Percentiles rank a stretch among this genome's conserved stretches.
Conservation (phyloP, 2,113 vertebrate genomes). For the Nycticebus coucang region DNA sequence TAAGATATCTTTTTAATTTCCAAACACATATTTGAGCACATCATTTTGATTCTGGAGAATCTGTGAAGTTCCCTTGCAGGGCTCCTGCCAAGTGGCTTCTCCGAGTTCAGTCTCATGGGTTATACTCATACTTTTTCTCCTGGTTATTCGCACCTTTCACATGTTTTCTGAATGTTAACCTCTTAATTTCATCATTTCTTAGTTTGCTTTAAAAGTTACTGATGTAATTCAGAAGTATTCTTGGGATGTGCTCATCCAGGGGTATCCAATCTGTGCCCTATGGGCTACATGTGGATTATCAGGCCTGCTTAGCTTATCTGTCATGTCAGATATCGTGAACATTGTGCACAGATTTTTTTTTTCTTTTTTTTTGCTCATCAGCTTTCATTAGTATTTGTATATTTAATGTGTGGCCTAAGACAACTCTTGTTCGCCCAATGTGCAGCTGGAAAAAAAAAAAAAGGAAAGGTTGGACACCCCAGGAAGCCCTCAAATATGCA, state of each 20-base stretch:
- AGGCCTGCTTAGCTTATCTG: too few species aligned
- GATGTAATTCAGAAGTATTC: neutral
- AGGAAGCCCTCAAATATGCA: neutral
- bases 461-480: too few species aligned
- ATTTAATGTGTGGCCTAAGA: too few species aligned
- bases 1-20: constrained; percentile 18
- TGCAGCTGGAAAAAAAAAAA: too few species aligned
- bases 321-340: too few species aligned
- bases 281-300: too few species aligned
- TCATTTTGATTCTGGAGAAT: neutral
- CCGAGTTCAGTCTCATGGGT: neutral
- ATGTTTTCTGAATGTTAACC: neutral
- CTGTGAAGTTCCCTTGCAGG: fast-evolving
- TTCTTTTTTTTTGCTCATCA: too few species aligned
- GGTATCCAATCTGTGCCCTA: too few species aligned
- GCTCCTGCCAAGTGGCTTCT: neutral
- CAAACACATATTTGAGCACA: neutral
- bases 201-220: neutral
- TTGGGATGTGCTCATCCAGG: neutral
- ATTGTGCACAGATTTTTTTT: too few species aligned
- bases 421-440: too few species aligned
- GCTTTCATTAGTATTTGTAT: too few species aligned
- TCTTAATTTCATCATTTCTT: neutral
- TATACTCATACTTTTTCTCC: neutral
- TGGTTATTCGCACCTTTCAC: neutral